A percentile compares a stretch with the other conserved stretches of the same genome.
These are phyloP conservation scores for Siderastrea radians DNA, from an alignment of 92 coral and sea anemone genomes.

Conservation along the genomic window DNA sequence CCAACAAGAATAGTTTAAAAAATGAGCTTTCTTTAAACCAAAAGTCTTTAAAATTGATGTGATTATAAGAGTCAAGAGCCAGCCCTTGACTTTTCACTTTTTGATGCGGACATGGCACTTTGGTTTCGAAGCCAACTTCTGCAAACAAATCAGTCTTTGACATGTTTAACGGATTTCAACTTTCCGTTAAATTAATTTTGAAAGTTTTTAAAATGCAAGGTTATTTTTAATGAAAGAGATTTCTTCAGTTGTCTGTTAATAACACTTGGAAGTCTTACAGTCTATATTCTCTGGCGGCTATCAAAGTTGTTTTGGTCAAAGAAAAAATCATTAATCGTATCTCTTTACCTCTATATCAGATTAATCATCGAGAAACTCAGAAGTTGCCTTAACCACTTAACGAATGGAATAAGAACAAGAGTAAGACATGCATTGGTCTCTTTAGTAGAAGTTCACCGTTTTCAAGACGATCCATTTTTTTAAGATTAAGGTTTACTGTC, in stretches of 20 bases:
- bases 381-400: no score
- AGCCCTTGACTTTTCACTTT: not conserved
- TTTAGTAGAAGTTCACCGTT: not conserved
- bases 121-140: not conserved
- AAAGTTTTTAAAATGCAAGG: not conserved
- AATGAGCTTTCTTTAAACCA: no score
- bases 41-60: not conserved
- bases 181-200: not conserved
- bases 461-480: not conserved
- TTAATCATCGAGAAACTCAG: no score
- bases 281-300: no score
- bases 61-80: not conserved
- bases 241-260: not conserved
- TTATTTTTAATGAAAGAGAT: not conserved
- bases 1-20: not conserved
- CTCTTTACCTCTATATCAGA: no score
- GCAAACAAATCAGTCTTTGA: not conserved
- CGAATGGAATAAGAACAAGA: not conserved
- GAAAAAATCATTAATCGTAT: no score
- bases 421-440: not conserved
- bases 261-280: not conserved
- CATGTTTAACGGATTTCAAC: not conserved
- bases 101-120: constrained; percentile 4
- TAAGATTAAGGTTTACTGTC: not conserved
- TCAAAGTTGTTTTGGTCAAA: no score